phyloP scores from a whole-genome alignment of 92 coral and sea anemone genomes.

The Palythoa grandis region DNA sequence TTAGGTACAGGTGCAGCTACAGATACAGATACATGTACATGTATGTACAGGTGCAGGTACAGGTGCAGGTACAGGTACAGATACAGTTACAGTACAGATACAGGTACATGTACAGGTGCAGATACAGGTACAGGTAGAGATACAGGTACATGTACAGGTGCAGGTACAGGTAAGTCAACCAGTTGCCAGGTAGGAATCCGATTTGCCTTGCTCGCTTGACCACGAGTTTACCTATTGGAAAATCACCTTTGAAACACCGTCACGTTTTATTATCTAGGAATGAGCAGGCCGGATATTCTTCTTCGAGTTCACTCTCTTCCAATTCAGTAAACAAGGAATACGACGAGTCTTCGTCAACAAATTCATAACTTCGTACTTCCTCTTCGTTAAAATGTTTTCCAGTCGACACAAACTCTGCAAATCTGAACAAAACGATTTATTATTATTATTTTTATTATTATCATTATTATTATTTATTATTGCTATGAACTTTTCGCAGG shows the following conservation, averaged over 20 bases:
- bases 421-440: slow-evolving; percentile 62
- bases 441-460: too few relatives aligned
- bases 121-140: too few relatives aligned
- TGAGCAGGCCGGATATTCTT: slow-evolving; percentile 20
- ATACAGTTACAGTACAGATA: too few relatives aligned
- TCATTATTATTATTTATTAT: too few relatives aligned
- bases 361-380: slow-evolving; percentile 69
- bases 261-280: slow-evolving; percentile 1
- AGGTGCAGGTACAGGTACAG: too few relatives aligned
- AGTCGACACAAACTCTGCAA: slow-evolving; percentile 83
- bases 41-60: too few relatives aligned
- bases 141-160: too few relatives aligned
- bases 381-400: slow-evolving; percentile 80
- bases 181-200: background rate
- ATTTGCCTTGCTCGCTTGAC: background rate
- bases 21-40: too few relatives aligned
- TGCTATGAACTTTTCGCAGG: too few relatives aligned
- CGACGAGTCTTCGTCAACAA: slow-evolving; percentile 25
- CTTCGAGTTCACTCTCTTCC: slow-evolving; percentile 35
- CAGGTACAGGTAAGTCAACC: background rate
- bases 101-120: too few relatives aligned
- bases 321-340: slow-evolving; percentile 35
- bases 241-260: background rate
- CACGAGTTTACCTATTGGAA: background rate
- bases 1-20: too few relatives aligned